phyloP scores from a whole-genome alignment of 2,113 vertebrate genomes.

The Thamnaconus septentrionalis region DNA sequence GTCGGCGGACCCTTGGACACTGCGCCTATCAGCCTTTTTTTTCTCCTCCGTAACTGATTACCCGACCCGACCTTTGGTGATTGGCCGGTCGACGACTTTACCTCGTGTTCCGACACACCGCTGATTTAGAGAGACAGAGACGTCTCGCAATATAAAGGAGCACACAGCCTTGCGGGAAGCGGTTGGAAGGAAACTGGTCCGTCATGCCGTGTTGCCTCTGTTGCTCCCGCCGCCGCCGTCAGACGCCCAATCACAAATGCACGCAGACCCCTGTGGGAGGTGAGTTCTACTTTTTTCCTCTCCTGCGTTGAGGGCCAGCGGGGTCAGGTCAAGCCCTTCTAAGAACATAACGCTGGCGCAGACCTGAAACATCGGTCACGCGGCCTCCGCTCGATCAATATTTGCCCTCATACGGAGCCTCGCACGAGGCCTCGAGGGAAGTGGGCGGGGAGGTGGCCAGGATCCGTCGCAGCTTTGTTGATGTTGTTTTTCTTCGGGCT shows the following conservation, averaged over 20 bases:
- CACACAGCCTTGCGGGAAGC: not conserved
- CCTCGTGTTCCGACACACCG: not conserved
- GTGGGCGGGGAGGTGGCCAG: no score
- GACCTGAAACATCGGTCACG: not conserved
- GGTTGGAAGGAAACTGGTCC: not conserved
- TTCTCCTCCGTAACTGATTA: conserved; percentile 51
- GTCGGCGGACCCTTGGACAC: not conserved
- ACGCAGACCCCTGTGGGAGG: conserved; percentile 31
- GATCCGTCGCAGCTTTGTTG: not conserved
- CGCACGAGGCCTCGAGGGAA: not conserved
- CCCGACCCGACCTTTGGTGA: conserved; percentile 1
- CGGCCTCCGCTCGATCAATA: conserved; percentile 1
- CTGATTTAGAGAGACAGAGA: not conserved
- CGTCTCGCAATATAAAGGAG: not conserved
- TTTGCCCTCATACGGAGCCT: not conserved
- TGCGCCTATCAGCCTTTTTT: not conserved
- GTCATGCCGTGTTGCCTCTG: not conserved
- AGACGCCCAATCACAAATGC: not conserved
- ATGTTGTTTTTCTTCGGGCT: conserved; percentile 5
- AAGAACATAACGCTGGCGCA: not conserved
- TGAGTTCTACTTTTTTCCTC: conserved; percentile 22
- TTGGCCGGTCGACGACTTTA: conserved; percentile 25
- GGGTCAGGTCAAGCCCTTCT: not conserved
- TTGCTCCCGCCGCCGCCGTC: conserved; percentile 13
- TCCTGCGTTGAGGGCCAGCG: not conserved